Base-by-base conservation (phyloP, 2,797 vertebrate genomes). In the Melanotaenia trifasciata region DNA sequence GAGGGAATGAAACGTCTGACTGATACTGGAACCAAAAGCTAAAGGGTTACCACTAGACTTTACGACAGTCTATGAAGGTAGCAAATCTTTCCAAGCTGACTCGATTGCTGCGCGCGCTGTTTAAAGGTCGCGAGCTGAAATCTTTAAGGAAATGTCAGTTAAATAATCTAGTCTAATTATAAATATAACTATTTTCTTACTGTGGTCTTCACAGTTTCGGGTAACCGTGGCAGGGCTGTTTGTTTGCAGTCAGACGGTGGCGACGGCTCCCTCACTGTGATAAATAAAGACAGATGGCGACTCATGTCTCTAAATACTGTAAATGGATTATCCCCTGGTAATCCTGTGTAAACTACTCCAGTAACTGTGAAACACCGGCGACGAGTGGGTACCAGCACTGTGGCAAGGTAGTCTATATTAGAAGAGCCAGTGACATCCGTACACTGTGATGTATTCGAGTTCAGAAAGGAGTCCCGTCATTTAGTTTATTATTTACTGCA, bases 311-410 rank as follows among this genome's bases (percentile, higher is more conserved):
- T 90, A 93, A 93, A 93, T 93, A 88, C 89, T 87, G 80, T 89
- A 90, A 94, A 78, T 92, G 92, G 94, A 94, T 94, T 93, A 95
- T 91, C 89, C 80, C 33, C 33, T 56, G 51, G 80, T 95, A 94
- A 95, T 94, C 94, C 92, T 73, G 87, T 95, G 90, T 92, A 94
- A 93, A 93, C 90, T 90, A 93, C 89, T 89, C 90, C 90, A 87
- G 76, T 90, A 69, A 84, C 85, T 79, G 83, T 68, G 84, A 79
- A 79, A 79, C 84, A 84, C 78, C 24, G 82, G n/a, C 35, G 71
- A 84, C 69, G 79, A 84, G 59, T 68, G 70, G 56, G 64, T 66
- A 72, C 60, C 74, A 75, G 58, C 70, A 5, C 54, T 35, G 59
- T 59, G 64, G 9, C 69, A 67, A 72, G 64, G 66, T 64, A 83